Base-by-base conservation (phyloP, 1,140 invertebrate genomes). In the Philaenus spumarius region DNA sequence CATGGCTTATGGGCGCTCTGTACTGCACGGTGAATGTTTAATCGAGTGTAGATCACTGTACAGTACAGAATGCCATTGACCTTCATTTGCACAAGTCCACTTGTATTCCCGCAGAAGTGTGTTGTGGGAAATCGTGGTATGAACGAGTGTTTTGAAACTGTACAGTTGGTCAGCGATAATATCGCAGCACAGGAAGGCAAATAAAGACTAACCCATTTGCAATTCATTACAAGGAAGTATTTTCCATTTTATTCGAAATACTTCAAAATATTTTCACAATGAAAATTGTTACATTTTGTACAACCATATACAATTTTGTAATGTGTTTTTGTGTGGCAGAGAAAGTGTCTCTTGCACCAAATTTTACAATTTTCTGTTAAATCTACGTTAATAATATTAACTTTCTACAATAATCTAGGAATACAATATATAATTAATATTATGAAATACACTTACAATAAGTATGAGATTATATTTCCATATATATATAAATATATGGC, bases 201-300 rank as follows among this genome's bases (percentile, higher is more conserved):
- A 22, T 37, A 40, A 17, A 40, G 22, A 40, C 12, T 22, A 20
- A 15, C 40, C 26, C 42, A 15, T 45, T 23, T 47, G 45, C 20
- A 57, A 57, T 47, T 57, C 55, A 57, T 57, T 57, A 57, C 57
- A 51, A 58, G 47, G 59, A 57, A 61, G 54, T 56, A 51, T 60
- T 63, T 47, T 63, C 54, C 55, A 54, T 58, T 63, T 60, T 63
- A 60, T 63, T 63, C 60, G 62, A 63, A 63, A 63, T 63, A 63
- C 62, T 63, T 63, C 62, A 63, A 63, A 63, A 63, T 63, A 63
- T 63, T 58, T 55, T 55, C 37, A 58, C 60, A 58, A 63, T 63
- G 59, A 63, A 60, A 63, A 63, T 60, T 58, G 59, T 63, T 63
- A 63, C 59, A 63, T 63, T 59, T 61, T 63, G 62, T 63, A 63